Evolutionary conservation across 2,888 invertebrate species (phyloP), one percentile per base, ranked within the genome.

Genomic region (Zygothrica quintamaculata): DNA sequence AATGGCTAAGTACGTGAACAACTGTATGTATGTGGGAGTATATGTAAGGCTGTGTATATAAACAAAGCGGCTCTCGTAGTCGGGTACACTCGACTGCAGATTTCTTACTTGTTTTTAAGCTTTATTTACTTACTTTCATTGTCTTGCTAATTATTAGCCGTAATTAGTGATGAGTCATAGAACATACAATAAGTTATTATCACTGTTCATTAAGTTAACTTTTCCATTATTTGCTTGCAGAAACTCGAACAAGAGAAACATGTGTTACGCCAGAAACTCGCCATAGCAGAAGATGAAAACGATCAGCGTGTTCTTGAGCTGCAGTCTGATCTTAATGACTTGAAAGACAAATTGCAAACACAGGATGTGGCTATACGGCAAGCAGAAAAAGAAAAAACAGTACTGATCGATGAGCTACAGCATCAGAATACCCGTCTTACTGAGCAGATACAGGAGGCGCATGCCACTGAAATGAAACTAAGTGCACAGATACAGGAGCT

Each of bases 221-320:
- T 77, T 77, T 71, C 74, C 59, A 51, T 67, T 75, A 18, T 26
- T 55, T 46, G 6, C 31, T 56, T 92, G 0, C 93, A 98, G 98
- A 94, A 94, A 89, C 93, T 98, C 90, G 97, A 98, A 92, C 98
- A 98, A 91, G 98, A 98, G 91, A 95, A 97, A 82, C 96, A 98
- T 91, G 93, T 96, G 48, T 93, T 98, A 48, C 93, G 96, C 62
- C 93, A 98, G 66, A 96, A 96, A 85, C 92, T 98, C 88, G 95
- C 96, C 84, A 95, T 96, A 36, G 94, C 95, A 36, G 95, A 96
- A 89, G 95, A 96, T 25, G 98, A 98, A 91, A 96, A 96, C 90
- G 98, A 98, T 80, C 94, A 96, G 47, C 93, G 96, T 72, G 93
- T 97, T 40, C 91, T 96, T 81, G 98, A 98, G 90, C 93, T 98